Evolutionary conservation across 2,888 invertebrate species (phyloP).

Genomic region (Athalia cordata): DNA sequence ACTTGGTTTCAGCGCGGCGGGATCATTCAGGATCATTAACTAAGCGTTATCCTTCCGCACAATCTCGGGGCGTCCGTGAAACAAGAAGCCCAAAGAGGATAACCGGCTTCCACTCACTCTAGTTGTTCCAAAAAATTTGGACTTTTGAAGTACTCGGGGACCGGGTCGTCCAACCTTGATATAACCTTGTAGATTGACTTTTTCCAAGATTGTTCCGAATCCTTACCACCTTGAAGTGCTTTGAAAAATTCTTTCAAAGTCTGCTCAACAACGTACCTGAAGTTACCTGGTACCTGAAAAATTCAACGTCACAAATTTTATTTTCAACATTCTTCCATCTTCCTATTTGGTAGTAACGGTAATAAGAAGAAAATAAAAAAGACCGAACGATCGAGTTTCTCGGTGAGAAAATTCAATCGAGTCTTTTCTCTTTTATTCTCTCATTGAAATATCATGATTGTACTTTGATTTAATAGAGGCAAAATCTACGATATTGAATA

Average conservation of each 20-base stretch:
- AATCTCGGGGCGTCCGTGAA: constrained; percentile 11
- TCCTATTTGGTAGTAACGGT: too few relatives aligned
- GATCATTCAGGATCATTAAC: not conserved
- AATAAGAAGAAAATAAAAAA: too few relatives aligned
- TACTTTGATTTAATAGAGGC: not conserved
- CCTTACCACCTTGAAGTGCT: constrained; percentile 96
- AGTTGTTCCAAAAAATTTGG: constrained; percentile 99
- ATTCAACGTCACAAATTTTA: not conserved
- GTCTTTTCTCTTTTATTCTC: too few relatives aligned
- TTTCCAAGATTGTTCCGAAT: constrained; percentile 99
- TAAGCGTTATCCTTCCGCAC: not conserved
- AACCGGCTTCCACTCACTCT: constrained; percentile 79
- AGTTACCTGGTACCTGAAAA: constrained; percentile 95
- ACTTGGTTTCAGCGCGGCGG: not conserved
- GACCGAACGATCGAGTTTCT: too few relatives aligned
- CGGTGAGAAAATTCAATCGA: too few relatives aligned
- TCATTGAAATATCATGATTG: too few relatives aligned
- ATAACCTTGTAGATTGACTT: constrained; percentile 99
- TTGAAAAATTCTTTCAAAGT: constrained; percentile 99
- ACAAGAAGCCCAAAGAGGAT: constrained; percentile 20
- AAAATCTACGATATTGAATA: not conserved
- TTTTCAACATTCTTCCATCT: too few relatives aligned
- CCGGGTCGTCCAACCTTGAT: constrained; percentile 98
- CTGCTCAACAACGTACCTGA: constrained; percentile 97
- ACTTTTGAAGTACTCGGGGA: constrained; percentile 99